phyloP scores from a whole-genome alignment of 2,113 vertebrate species.

The Sceloporus tristichus region DNA sequence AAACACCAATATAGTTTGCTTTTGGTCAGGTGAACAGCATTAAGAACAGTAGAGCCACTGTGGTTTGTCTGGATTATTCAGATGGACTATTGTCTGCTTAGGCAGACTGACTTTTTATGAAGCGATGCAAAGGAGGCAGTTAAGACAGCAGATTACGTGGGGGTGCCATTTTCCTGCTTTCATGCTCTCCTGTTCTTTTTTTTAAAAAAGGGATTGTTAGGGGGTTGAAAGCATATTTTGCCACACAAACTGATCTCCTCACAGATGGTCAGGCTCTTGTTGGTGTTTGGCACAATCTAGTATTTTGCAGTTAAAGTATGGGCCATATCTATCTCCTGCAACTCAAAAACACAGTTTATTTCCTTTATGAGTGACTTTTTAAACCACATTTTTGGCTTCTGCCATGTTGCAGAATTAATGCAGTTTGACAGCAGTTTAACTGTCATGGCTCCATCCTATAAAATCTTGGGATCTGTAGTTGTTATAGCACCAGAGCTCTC shows the following conservation, averaged over 20 bases:
- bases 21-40: not conserved
- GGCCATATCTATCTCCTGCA: not conserved
- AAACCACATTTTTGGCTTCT: not conserved
- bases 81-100: not conserved
- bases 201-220: not conserved
- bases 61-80: not conserved
- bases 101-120: not conserved
- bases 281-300: not conserved
- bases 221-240: not conserved
- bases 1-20: not conserved
- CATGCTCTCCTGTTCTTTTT: not conserved
- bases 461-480: too few relatives aligned
- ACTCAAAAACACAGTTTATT: not conserved
- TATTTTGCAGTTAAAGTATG: not conserved
- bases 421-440: too few relatives aligned
- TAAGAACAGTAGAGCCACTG: not conserved
- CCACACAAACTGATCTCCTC: not conserved
- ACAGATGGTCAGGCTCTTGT: not conserved
- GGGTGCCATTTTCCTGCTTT: not conserved
- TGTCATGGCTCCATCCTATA: too few relatives aligned
- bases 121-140: not conserved
- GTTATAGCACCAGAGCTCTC: too few relatives aligned
- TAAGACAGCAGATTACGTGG: constrained; percentile 5
- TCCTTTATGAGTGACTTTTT: not conserved
- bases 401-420: too few relatives aligned